A percentile compares a stretch with the other conserved stretches of the same genome.
These are phyloP conservation scores for Cyrtonyx montezumae DNA, from an alignment of 2,113 vertebrate genomes.

Conservation along the genomic window DNA sequence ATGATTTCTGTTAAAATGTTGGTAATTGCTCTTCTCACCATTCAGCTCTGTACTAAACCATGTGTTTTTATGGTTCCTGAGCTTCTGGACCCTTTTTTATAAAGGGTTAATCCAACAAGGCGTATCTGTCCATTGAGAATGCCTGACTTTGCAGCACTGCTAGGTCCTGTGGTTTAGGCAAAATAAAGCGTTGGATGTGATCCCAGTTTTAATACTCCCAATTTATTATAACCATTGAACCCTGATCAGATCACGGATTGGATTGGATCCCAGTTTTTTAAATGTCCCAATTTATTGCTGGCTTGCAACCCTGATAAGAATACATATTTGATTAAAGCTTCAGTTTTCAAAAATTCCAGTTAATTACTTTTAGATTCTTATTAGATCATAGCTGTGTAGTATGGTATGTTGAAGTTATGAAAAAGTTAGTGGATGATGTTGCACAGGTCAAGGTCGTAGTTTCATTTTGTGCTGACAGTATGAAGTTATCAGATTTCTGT, in stretches of 20 bases:
- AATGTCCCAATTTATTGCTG: slow-evolving; percentile 83
- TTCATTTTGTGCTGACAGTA: slow-evolving; percentile 74
- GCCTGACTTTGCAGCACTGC: slow-evolving; percentile 73
- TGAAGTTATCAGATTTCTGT: slow-evolving; percentile 75
- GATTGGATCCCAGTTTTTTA: slow-evolving; percentile 85
- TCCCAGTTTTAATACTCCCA: slow-evolving; percentile 85
- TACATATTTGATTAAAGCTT: slow-evolving; percentile 80
- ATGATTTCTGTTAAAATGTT: slow-evolving; percentile 64
- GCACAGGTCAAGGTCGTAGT: slow-evolving; percentile 74
- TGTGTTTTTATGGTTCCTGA: slow-evolving; percentile 56
- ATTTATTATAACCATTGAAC: slow-evolving; percentile 87
- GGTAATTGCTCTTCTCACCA: slow-evolving; percentile 66
- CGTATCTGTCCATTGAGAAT: slow-evolving; percentile 71
- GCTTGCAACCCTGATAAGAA: slow-evolving; percentile 80
- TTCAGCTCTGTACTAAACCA: slow-evolving; percentile 64
- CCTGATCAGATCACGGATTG: slow-evolving; percentile 82
- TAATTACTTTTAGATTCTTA: slow-evolving; percentile 85
- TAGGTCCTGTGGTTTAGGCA: slow-evolving; percentile 77
- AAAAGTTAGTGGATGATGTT: slow-evolving; percentile 69
- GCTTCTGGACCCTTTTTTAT: slow-evolving; percentile 62
- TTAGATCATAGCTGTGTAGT: slow-evolving; percentile 74
- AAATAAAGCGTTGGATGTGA: slow-evolving; percentile 79
- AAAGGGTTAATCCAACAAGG: slow-evolving; percentile 77
- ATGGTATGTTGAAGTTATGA: slow-evolving; percentile 74
- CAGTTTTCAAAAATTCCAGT: slow-evolving; percentile 76